phyloP scores from a whole-genome alignment of 1,140 invertebrate species.

The Zaprionus taronus region DNA sequence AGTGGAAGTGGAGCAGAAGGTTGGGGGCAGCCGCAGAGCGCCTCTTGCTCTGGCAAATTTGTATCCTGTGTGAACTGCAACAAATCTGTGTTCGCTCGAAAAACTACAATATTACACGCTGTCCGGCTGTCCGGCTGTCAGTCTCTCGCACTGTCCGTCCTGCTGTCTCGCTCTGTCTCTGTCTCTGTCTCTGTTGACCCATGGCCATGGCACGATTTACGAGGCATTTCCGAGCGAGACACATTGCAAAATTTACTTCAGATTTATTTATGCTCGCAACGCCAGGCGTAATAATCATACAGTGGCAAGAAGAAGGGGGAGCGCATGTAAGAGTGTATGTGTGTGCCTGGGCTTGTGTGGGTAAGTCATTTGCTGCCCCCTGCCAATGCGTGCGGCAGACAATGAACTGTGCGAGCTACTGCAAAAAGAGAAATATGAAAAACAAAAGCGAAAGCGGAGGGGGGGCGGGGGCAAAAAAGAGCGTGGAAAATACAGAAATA shows the following conservation, averaged over 20 bases:
- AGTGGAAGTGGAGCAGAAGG: not conserved
- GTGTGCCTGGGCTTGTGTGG: slow-evolving; percentile 16
- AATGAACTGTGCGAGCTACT: slow-evolving; percentile 58
- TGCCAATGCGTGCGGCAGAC: slow-evolving; percentile 60
- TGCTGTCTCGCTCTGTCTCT: slow-evolving; percentile 35
- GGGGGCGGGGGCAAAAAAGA: slow-evolving; percentile 16
- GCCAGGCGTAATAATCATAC: slow-evolving; percentile 51
- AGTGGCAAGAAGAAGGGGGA: not conserved
- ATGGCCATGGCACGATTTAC: slow-evolving; percentile 78
- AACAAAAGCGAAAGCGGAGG: slow-evolving; percentile 3
- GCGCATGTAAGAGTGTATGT: not conserved
- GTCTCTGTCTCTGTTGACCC: slow-evolving; percentile 61
- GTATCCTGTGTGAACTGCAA: slow-evolving; percentile 72
- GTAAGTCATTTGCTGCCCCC: slow-evolving; percentile 62
- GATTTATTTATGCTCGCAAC: slow-evolving; percentile 79
- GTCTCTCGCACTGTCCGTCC: not conserved
- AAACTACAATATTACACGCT: slow-evolving; percentile 67
- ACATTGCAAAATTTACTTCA: slow-evolving; percentile 83
- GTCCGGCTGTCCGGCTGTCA: slow-evolving; percentile 22
- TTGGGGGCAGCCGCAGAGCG: not conserved
- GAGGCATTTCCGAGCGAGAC: slow-evolving; percentile 82
- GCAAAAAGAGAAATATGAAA: slow-evolving; percentile 43
- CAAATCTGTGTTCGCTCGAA: slow-evolving; percentile 72
- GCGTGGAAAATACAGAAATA: slow-evolving; percentile 61
- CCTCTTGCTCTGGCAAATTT: slow-evolving; percentile 64